phyloP scores from a whole-genome alignment of 1,140 invertebrate genomes.

The Halyomorpha halys region DNA sequence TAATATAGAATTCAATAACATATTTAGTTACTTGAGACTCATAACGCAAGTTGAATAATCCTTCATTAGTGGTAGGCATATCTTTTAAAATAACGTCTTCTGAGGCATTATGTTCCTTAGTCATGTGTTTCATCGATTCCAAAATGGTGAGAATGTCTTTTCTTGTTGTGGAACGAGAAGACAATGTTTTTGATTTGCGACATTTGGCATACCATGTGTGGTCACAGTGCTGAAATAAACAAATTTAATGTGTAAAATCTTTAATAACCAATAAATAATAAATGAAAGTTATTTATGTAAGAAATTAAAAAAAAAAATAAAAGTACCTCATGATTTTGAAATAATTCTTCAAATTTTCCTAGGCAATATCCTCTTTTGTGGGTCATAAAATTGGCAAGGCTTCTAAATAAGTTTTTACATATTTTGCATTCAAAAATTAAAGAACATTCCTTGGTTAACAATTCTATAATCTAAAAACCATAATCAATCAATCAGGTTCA shows the following conservation, averaged over 20 bases:
- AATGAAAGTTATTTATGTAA: not conserved
- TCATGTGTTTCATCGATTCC: not conserved
- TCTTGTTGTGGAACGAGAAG: slow-evolving; percentile 8
- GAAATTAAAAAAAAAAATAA: too few species aligned
- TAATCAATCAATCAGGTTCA: slow-evolving; percentile 25
- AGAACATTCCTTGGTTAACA: slow-evolving; percentile 68
- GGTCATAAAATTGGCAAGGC: slow-evolving; percentile 69
- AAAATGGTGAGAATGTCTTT: slow-evolving; percentile 18
- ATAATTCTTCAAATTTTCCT: slow-evolving; percentile 11
- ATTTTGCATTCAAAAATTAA: slow-evolving; percentile 74
- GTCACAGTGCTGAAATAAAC: not conserved
- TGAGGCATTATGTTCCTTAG: slow-evolving; percentile 38
- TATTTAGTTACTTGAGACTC: not conserved
- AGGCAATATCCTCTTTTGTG: slow-evolving; percentile 70
- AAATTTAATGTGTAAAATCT: not conserved
- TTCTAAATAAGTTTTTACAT: slow-evolving; percentile 72
- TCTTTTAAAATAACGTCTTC: slow-evolving; percentile 1
- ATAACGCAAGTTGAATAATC: slow-evolving; percentile 4
- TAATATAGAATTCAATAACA: not conserved
- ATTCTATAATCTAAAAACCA: slow-evolving; percentile 49
- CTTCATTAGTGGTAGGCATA: not conserved
- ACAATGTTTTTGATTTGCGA: not conserved
- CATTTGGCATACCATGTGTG: slow-evolving; percentile 6
- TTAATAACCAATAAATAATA: not conserved
- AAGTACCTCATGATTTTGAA: slow-evolving; percentile 8